A percentile compares a stretch with the other conserved stretches of the same genome.
These are phyloP conservation scores for Danio kyathit DNA, from an alignment of 2,797 vertebrate genomes.

Conservation along the genomic window DNA sequence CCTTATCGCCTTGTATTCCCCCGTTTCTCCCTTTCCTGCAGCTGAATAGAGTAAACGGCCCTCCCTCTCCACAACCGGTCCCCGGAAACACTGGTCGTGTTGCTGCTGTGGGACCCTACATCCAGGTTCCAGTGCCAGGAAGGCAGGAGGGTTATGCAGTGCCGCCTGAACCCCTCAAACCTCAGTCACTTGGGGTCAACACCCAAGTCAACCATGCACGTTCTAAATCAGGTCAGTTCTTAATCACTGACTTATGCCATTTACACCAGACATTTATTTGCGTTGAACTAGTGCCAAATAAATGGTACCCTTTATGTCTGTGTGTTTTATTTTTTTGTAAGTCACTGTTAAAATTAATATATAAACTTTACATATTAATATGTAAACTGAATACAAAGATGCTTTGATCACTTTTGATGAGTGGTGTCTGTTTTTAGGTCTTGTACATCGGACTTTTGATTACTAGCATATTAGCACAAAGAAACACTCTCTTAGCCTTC, in stretches of 20 bases:
- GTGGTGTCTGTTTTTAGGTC: background rate
- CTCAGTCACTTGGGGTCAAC: constrained; percentile 88
- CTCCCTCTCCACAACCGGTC: constrained; percentile 90
- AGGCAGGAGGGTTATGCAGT: constrained; percentile 79
- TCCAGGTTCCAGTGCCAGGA: constrained; percentile 89
- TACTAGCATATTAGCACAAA: background rate
- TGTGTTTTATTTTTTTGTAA: background rate
- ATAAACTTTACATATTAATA: background rate
- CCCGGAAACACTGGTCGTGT: constrained; percentile 89
- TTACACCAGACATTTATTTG: constrained; percentile 10
- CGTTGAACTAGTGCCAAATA: background rate
- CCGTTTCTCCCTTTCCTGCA: constrained; percentile 61
- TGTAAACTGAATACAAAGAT: background rate
- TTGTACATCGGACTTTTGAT: background rate
- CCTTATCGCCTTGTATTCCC: background rate
- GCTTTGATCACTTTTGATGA: background rate
- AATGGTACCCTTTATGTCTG: background rate
- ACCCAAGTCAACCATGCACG: constrained; percentile 84
- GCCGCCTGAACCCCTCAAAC: constrained; percentile 92
- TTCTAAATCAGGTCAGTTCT: constrained; percentile 88
- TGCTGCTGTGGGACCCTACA: constrained; percentile 96
- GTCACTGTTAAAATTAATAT: background rate
- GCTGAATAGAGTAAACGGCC: constrained; percentile 93
- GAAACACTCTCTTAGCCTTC: background rate
- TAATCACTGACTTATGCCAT: background rate